Evolutionary conservation across 2,113 vertebrate species (phyloP).

Genomic region (Cromileptes altivelis): DNA sequence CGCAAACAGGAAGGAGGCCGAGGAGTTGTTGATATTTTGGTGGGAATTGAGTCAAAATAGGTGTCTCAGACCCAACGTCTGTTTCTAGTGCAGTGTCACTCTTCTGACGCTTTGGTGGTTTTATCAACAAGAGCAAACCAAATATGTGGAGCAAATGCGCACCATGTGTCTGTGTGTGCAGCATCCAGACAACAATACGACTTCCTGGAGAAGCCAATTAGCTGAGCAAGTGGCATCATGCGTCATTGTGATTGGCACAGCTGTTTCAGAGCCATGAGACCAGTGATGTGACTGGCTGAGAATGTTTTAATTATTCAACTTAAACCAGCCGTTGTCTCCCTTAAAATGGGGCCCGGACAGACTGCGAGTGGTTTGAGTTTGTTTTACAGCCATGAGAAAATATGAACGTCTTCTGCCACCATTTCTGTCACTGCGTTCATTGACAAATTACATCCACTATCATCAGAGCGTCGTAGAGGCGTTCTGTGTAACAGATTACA

Average conservation of each 20-base stretch:
- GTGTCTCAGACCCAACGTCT: no score
- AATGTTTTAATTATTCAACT: conserved; percentile 2
- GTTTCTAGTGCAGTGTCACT: no score
- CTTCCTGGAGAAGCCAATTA: neutral
- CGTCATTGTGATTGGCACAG: neutral
- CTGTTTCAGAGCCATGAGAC: neutral
- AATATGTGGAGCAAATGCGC: neutral
- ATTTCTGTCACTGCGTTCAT: no score
- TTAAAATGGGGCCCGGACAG: neutral
- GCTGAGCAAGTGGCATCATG: neutral
- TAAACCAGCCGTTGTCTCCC: neutral
- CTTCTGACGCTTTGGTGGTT: no score
- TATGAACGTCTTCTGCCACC: no score
- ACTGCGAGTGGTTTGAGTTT: neutral
- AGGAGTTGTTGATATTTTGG: neutral
- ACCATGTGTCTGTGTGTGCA: no score
- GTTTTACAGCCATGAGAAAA: no score
- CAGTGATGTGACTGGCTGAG: conserved; percentile 1
- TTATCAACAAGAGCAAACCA: neutral
- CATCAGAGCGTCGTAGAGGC: no score
- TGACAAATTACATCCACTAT: no score
- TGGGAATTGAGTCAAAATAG: neutral
- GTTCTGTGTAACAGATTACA: no score
- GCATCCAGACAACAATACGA: neutral
- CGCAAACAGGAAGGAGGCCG: neutral